Evolutionary conservation across 53 echinoderm and acorn worm species (phyloP).

Genomic region (Zoroaster sp.): DNA sequence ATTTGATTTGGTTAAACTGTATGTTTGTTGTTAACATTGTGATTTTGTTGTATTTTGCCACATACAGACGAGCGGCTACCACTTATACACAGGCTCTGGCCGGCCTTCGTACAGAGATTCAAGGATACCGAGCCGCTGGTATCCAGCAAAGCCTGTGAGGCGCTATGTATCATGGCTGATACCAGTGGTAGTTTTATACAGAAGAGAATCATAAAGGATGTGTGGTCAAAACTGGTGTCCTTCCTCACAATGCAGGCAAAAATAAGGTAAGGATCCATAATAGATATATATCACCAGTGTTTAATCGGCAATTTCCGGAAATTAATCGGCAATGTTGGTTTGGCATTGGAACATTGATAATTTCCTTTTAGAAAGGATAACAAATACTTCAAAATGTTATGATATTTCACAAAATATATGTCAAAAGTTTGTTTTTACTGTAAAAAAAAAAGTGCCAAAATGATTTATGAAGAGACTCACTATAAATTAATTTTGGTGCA

Average conservation of each 20-base stretch:
- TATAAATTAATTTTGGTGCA: too few species aligned
- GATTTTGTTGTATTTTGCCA: not conserved
- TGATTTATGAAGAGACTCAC: too few species aligned
- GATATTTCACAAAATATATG: too few species aligned
- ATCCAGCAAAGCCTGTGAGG: slow-evolving; percentile 86
- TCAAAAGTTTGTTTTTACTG: too few species aligned
- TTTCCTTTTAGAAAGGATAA: too few species aligned
- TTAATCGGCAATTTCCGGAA: too few species aligned
- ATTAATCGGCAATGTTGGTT: too few species aligned
- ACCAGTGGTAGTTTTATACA: slow-evolving; percentile 78
- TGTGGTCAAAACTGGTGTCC: slow-evolving; percentile 75
- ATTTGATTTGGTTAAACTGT: not conserved
- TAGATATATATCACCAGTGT: too few species aligned
- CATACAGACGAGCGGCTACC: slow-evolving; percentile 82
- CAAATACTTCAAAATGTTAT: too few species aligned
- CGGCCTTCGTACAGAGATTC: slow-evolving; percentile 78
- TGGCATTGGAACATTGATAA: too few species aligned
- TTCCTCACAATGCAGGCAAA: slow-evolving; percentile 67
- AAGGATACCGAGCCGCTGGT: slow-evolving; percentile 77
- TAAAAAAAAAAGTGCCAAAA: too few species aligned
- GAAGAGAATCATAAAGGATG: slow-evolving; percentile 78
- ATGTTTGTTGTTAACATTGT: not conserved
- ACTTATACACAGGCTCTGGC: slow-evolving; percentile 84
- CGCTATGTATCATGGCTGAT: slow-evolving; percentile 64
- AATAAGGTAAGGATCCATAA: slow-evolving; percentile 59